Evolutionary conservation across 2,797 vertebrate species (phyloP).

Genomic region (Clarias platycephalus): DNA sequence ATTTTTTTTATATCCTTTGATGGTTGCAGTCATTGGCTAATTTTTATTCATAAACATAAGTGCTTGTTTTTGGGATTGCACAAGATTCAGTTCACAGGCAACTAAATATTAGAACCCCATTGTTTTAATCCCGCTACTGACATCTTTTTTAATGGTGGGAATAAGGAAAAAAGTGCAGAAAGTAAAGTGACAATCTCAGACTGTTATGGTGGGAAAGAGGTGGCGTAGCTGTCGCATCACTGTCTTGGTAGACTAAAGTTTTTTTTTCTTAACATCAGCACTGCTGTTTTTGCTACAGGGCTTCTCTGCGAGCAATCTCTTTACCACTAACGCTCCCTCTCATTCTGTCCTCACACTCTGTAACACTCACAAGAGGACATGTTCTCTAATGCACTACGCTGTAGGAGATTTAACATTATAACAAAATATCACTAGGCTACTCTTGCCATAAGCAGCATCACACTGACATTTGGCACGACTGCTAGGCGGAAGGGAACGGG

Average conservation of each 20-base stretch:
- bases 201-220: constrained; percentile 5
- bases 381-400: constrained; percentile 51
- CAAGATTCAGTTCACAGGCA: constrained; percentile 62
- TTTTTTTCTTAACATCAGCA: constrained; percentile 15
- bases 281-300: constrained; percentile 37
- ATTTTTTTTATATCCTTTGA: constrained; percentile 49
- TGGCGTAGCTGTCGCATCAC: constrained; percentile 12
- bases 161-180: constrained; percentile 32
- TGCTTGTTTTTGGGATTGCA: constrained; percentile 62
- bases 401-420: constrained; percentile 30
- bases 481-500: constrained; percentile 58
- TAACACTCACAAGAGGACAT: constrained; percentile 32
- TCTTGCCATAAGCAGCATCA: constrained; percentile 34
- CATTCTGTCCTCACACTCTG: constrained; percentile 15
- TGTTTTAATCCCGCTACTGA: neutral
- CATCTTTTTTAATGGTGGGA: neutral
- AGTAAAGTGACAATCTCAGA: constrained; percentile 48
- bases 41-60: constrained; percentile 67
- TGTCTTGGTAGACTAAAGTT: constrained; percentile 17
- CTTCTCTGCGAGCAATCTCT: constrained; percentile 53
- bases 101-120: constrained; percentile 53
- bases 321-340: constrained; percentile 1
- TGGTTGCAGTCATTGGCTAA: constrained; percentile 44
- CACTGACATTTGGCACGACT: constrained; percentile 56
- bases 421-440: constrained; percentile 30